phyloP scores from a whole-genome alignment of 2,113 vertebrate genomes.

The Sinocyclocheilus grahami region DNA sequence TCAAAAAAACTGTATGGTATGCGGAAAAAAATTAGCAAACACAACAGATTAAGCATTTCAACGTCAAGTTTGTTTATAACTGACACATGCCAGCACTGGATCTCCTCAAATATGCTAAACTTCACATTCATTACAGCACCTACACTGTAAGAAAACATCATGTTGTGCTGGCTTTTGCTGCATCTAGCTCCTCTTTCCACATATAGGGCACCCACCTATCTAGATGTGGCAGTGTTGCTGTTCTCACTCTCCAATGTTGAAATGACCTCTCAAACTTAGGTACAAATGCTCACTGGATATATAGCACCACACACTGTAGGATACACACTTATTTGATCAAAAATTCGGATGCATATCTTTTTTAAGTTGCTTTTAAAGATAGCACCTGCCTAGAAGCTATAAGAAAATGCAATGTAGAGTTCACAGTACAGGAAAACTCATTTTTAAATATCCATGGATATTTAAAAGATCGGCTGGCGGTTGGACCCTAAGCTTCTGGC shows the following conservation, averaged over 20 bases:
- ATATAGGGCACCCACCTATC: neutral
- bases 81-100: neutral
- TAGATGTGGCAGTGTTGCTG: neutral
- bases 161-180: neutral
- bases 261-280: neutral
- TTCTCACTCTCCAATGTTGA: neutral
- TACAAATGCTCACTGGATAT: neutral
- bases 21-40: neutral
- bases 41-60: too few relatives aligned
- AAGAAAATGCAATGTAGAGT: neutral
- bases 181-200: constrained; percentile 17
- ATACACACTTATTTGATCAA: neutral
- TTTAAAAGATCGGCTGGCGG: neutral
- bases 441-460: constrained; percentile 8
- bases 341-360: neutral
- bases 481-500: neutral
- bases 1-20: neutral
- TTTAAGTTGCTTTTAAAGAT: constrained; percentile 23
- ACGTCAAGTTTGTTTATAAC: neutral
- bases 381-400: neutral
- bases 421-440: neutral
- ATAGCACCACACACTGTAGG: neutral
- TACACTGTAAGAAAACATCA: neutral
- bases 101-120: neutral
- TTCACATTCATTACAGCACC: neutral